Conservation (phyloP, 2,888 invertebrate genomes). For the Andrena minutula region DNA sequence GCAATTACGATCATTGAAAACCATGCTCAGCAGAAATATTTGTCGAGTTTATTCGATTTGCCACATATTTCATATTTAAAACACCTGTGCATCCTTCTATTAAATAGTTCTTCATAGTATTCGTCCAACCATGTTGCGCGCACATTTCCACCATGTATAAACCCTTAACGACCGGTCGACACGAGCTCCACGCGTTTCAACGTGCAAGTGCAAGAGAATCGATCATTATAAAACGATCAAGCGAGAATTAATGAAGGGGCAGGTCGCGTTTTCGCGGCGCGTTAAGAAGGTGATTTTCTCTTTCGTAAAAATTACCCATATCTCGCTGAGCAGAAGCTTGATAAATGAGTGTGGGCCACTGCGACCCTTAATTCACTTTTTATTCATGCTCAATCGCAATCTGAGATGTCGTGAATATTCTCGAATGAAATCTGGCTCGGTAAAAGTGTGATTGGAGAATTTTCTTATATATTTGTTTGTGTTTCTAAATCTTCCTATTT, state of each 20-base stretch:
- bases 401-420: too few relatives aligned
- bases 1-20: constrained; percentile 60
- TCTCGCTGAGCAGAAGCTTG: background rate
- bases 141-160: constrained; percentile 12
- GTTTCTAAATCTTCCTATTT: too few relatives aligned
- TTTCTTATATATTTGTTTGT: too few relatives aligned
- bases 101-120: constrained; percentile 6
- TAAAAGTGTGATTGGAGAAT: too few relatives aligned
- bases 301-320: constrained; percentile 25
- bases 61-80: constrained; percentile 9
- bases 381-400: background rate
- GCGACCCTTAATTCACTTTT: background rate
- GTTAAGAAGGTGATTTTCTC: constrained; percentile 2
- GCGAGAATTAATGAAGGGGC: constrained; percentile 17
- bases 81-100: constrained; percentile 16
- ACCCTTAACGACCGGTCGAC: constrained; percentile 20
- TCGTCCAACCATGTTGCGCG: constrained; percentile 13
- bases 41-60: background rate
- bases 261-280: background rate
- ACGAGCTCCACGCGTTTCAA: constrained; percentile 12
- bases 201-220: background rate
- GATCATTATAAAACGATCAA: constrained; percentile 36
- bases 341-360: background rate
- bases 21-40: constrained; percentile 43
- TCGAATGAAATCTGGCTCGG: too few relatives aligned